These are phyloP conservation scores for Tetraneura akinire DNA, from an alignment of 1,140 invertebrate genomes.

Conservation along the genomic window DNA sequence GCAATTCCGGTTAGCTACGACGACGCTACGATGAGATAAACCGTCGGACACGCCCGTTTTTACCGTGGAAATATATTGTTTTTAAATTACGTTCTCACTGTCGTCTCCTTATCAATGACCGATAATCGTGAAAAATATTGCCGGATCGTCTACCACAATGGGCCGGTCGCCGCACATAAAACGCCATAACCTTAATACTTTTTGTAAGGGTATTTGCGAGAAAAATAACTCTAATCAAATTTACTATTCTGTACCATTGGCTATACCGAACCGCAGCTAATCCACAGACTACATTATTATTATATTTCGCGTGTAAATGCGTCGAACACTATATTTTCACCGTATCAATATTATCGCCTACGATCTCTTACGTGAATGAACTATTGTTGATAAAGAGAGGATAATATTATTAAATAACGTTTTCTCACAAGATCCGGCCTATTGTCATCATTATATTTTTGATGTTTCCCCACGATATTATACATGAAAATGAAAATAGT, in stretches of 20 bases:
- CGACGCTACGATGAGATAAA: slow-evolving; percentile 31
- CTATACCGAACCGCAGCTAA: not conserved
- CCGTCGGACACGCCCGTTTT: slow-evolving; percentile 30
- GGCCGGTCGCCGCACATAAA: not conserved
- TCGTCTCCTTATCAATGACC: slow-evolving; percentile 42
- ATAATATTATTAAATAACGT: too few species aligned
- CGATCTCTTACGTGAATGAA: too few species aligned
- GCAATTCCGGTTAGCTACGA: slow-evolving; percentile 37
- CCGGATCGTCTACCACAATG: not conserved
- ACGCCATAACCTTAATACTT: slow-evolving; percentile 21
- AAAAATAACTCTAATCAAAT: slow-evolving; percentile 49
- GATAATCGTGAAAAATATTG: slow-evolving; percentile 50
- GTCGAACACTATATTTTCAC: too few species aligned
- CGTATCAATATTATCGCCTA: too few species aligned
- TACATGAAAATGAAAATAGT: too few species aligned
- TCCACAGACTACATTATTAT: too few species aligned
- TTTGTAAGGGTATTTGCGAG: slow-evolving; percentile 6
- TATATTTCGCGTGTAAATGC: not conserved
- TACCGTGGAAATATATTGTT: slow-evolving; percentile 47
- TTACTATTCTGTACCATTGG: not conserved
- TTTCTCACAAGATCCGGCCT: too few species aligned
- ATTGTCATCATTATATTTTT: too few species aligned
- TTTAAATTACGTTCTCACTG: slow-evolving; percentile 42
- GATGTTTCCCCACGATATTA: too few species aligned
- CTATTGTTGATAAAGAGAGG: too few species aligned